phyloP scores from a whole-genome alignment of 2,113 vertebrate genomes.

The Camelus bactrianus region DNA sequence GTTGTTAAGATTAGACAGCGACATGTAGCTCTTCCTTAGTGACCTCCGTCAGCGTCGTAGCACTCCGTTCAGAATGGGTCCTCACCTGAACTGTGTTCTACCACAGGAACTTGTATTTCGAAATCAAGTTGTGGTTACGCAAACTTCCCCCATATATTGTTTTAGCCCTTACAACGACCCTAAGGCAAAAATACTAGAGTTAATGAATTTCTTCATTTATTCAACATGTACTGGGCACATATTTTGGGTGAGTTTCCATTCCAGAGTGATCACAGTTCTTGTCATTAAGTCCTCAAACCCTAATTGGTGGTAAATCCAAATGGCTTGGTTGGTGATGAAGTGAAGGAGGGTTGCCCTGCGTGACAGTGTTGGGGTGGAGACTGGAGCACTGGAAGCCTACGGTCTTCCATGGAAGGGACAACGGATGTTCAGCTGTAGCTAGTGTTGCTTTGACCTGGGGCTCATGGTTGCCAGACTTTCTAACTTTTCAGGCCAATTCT shows the following conservation, averaged over 20 bases:
- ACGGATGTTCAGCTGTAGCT: neutral
- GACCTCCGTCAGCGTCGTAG: neutral
- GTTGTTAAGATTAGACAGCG: neutral
- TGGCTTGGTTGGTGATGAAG: no score
- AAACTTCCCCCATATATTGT: neutral
- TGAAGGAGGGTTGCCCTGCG: neutral
- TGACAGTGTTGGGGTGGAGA: neutral
- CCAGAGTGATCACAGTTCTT: neutral
- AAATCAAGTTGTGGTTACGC: neutral
- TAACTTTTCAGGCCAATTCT: neutral
- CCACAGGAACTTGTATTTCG: neutral
- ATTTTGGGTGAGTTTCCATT: neutral
- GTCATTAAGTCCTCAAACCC: neutral
- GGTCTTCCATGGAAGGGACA: neutral
- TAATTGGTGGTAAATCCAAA: neutral
- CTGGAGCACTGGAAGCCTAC: rapidly evolving
- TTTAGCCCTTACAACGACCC: neutral
- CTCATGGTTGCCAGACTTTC: neutral
- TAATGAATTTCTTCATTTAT: neutral
- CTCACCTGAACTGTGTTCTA: neutral
- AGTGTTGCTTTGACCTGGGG: neutral
- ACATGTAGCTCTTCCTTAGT: neutral
- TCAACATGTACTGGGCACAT: neutral
- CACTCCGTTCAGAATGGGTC: neutral
- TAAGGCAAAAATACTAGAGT: neutral